phyloP scores from a whole-genome alignment of 1,140 invertebrate species.

The Drosophila aff. region DNA sequence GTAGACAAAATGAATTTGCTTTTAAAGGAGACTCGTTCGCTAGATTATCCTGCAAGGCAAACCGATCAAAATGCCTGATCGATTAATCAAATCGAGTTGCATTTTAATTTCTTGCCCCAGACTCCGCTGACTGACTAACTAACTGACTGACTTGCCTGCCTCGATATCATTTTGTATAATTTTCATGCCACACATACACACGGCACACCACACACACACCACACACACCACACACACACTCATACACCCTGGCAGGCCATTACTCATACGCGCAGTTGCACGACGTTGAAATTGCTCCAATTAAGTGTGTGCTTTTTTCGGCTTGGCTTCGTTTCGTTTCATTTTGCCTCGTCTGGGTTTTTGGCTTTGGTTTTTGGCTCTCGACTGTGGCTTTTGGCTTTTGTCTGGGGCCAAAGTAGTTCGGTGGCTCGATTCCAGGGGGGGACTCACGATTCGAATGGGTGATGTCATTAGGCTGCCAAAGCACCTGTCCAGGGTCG shows the following conservation, averaged over 20 bases:
- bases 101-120: conserved; percentile 64
- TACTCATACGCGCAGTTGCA: conserved; percentile 78
- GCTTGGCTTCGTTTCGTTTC: conserved; percentile 11
- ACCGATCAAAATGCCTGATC: conserved; percentile 38
- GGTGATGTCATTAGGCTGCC: conserved; percentile 73
- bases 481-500: conserved; percentile 64
- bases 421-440: conserved; percentile 45
- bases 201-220: conserved; percentile 1
- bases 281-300: conserved; percentile 80
- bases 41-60: not conserved
- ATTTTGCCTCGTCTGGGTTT: conserved; percentile 8
- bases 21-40: not conserved
- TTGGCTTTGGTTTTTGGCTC: conserved; percentile 14
- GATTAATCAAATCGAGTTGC: conserved; percentile 73
- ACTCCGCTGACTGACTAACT: conserved; percentile 54
- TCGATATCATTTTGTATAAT: conserved; percentile 78
- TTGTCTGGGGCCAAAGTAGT: conserved; percentile 51
- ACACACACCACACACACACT: conserved; percentile 23
- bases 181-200: conserved; percentile 63
- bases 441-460: conserved; percentile 53
- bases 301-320: conserved; percentile 60
- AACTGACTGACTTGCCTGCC: conserved; percentile 60
- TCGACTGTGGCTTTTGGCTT: conserved; percentile 13
- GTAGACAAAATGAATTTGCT: not conserved
- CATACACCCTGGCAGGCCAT: conserved; percentile 25